phyloP scores from a whole-genome alignment of 2,888 invertebrate genomes.

The Deilephila porcellus region DNA sequence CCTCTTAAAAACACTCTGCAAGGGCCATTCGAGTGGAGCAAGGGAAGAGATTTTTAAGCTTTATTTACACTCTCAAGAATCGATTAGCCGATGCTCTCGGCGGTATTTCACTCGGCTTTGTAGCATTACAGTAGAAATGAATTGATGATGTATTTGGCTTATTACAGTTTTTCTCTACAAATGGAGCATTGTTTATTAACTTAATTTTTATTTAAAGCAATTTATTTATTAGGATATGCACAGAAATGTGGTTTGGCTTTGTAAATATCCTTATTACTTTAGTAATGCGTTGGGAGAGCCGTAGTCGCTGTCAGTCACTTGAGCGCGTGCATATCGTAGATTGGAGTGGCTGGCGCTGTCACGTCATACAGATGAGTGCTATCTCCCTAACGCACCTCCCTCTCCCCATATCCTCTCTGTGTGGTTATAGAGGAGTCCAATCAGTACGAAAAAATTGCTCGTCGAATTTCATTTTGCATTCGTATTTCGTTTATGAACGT shows the following conservation, averaged over 20 bases:
- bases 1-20: constrained; percentile 56
- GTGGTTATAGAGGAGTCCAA: neutral
- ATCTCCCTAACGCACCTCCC: constrained; percentile 35
- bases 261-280: neutral
- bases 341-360: constrained; percentile 57
- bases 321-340: constrained; percentile 52
- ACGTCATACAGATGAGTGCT: constrained; percentile 50
- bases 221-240: neutral
- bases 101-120: constrained; percentile 35
- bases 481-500: neutral
- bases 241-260: neutral
- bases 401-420: neutral
- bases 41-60: constrained; percentile 71
- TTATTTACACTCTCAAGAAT: constrained; percentile 63
- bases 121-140: neutral
- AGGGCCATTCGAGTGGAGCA: constrained; percentile 52
- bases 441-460: constrained; percentile 21
- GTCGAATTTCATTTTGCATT: constrained; percentile 27
- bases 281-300: constrained; percentile 23
- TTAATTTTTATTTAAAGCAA: neutral
- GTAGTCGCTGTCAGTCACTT: constrained; percentile 44
- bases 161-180: neutral
- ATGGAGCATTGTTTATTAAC: neutral
- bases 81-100: constrained; percentile 54
- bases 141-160: neutral